phyloP scores from a whole-genome alignment of 1,140 invertebrate species.

The Pogonus chalceus region DNA sequence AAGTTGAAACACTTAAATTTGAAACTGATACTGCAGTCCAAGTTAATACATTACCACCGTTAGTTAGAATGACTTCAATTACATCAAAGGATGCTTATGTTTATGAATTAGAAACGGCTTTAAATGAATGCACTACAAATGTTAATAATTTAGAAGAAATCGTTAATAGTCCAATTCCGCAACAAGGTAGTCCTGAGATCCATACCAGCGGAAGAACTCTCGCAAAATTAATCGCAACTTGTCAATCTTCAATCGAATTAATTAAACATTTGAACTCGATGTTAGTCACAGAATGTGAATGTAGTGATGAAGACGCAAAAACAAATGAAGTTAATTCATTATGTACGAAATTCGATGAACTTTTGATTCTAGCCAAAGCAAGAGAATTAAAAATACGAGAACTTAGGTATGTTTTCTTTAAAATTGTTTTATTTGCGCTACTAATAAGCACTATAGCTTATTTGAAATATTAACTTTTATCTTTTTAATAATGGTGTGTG shows the following conservation, averaged over 20 bases:
- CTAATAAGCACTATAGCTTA: slow-evolving; percentile 11
- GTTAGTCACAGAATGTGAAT: slow-evolving; percentile 61
- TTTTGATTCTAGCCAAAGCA: slow-evolving; percentile 58
- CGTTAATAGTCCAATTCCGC: slow-evolving; percentile 40
- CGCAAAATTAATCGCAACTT: slow-evolving; percentile 55
- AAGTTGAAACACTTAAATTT: slow-evolving; percentile 65
- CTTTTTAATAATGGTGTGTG: slow-evolving; percentile 16
- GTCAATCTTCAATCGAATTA: slow-evolving; percentile 63
- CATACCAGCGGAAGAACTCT: slow-evolving; percentile 43
- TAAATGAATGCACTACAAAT: slow-evolving; percentile 48
- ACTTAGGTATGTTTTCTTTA: slow-evolving; percentile 44
- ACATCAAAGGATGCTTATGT: slow-evolving; percentile 71
- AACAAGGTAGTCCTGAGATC: slow-evolving; percentile 42
- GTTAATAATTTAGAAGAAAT: slow-evolving; percentile 45
- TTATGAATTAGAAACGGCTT: slow-evolving; percentile 56
- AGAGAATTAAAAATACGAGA: slow-evolving; percentile 64
- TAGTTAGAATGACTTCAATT: slow-evolving; percentile 47
- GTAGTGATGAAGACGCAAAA: slow-evolving; percentile 53
- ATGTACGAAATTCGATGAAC: slow-evolving; percentile 53
- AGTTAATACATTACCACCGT: slow-evolving; percentile 58
- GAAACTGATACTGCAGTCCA: slow-evolving; percentile 65
- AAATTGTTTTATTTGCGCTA: slow-evolving; percentile 18
- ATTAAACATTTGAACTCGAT: slow-evolving; percentile 66
- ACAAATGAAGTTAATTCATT: slow-evolving; percentile 55
- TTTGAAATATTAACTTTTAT: slow-evolving; percentile 21